phyloP scores from a whole-genome alignment of 1,140 invertebrate species.

The Micrasema minimum region DNA sequence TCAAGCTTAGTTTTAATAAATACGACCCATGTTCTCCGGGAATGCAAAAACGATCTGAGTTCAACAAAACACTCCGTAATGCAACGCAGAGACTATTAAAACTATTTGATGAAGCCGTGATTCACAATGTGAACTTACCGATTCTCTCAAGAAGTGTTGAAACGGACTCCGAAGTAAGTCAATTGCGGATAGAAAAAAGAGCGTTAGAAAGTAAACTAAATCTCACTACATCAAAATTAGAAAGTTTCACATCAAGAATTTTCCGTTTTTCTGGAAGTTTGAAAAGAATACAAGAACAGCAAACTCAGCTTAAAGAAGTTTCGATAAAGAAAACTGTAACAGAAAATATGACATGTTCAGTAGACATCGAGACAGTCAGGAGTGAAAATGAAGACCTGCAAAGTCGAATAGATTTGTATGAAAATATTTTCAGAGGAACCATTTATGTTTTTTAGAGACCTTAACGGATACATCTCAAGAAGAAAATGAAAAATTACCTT shows the following conservation, averaged over 20 bases:
- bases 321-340: too few relatives aligned
- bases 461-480: not conserved
- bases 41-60: not conserved
- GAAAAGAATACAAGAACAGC: not conserved
- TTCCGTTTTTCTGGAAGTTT: not conserved
- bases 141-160: not conserved
- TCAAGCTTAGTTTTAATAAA: slow-evolving; percentile 2
- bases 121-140: not conserved
- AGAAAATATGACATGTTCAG: too few relatives aligned
- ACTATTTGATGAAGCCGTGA: slow-evolving; percentile 17
- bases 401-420: not conserved
- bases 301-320: not conserved
- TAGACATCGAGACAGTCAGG: not conserved
- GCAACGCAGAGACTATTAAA: not conserved
- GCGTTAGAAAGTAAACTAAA: slow-evolving; percentile 5
- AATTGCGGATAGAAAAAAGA: not conserved
- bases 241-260: slow-evolving; percentile 4
- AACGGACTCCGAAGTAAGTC: not conserved
- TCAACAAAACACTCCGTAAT: not conserved
- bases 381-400: not conserved
- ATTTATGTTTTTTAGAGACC: not conserved
- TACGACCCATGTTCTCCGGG: not conserved
- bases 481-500: too few relatives aligned
- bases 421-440: not conserved
- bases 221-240: slow-evolving; percentile 5